Percentiles rank a stretch among this genome's conserved stretches.
These are phyloP conservation scores for Cybosia mesomella DNA, from an alignment of 2,888 invertebrate species.

Conservation along the genomic window DNA sequence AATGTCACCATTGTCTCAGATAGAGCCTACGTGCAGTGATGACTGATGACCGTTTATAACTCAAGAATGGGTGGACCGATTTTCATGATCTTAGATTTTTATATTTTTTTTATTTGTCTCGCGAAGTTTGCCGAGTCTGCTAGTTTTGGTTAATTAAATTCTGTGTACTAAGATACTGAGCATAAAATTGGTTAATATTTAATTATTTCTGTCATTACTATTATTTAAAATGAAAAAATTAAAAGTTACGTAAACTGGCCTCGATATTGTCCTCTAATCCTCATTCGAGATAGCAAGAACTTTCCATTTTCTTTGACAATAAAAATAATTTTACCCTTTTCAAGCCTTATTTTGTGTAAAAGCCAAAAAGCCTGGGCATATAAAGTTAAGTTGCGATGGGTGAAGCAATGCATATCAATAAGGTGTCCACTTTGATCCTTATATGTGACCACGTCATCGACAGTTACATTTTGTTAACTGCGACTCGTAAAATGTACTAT, in stretches of 20 bases:
- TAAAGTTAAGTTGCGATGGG: slow-evolving; percentile 22
- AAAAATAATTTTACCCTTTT: slow-evolving; percentile 1
- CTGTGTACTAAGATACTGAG: too few relatives aligned
- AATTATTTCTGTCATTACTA: too few relatives aligned
- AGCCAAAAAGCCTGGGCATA: slow-evolving; percentile 18
- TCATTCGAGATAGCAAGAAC: neutral
- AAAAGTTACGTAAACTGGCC: neutral
- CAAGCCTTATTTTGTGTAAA: neutral
- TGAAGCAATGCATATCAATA: slow-evolving; percentile 45
- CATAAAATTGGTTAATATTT: too few relatives aligned
- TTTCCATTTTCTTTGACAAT: neutral
- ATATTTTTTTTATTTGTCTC: too few relatives aligned
- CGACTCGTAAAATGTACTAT: neutral
- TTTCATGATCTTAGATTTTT: too few relatives aligned
- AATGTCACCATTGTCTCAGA: too few relatives aligned
- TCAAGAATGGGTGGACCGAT: too few relatives aligned
- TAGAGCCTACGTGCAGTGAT: too few relatives aligned
- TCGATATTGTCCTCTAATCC: neutral
- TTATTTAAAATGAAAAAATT: neutral
- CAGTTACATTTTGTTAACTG: neutral
- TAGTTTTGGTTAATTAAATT: too few relatives aligned
- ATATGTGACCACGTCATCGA: neutral
- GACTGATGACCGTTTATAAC: too few relatives aligned
- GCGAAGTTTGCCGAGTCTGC: too few relatives aligned
- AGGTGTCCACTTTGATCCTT: slow-evolving; percentile 28